Evolutionary conservation across 2,888 invertebrate species (phyloP).

Genomic region (Anodontia alba): DNA sequence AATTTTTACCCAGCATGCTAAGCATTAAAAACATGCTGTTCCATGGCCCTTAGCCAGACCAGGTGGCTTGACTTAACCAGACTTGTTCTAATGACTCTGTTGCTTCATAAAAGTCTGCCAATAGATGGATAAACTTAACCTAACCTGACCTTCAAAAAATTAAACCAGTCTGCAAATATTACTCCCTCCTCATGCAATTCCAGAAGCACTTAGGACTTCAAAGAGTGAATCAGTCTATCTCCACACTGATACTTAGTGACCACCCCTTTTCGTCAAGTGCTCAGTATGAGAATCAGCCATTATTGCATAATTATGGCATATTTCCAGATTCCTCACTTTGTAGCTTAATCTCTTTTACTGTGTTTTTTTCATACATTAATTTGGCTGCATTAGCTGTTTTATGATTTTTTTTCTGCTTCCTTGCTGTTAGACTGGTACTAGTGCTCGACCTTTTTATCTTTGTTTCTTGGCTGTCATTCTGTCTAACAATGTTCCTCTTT

Average conservation of each 20-base stretch:
- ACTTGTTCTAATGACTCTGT: slow-evolving; percentile 25
- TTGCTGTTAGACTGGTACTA: neutral
- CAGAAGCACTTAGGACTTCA: slow-evolving; percentile 45
- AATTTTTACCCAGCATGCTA: too few species aligned
- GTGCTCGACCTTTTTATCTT: neutral
- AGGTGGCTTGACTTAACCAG: slow-evolving; percentile 56
- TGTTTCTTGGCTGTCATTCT: too few species aligned
- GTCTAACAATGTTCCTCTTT: too few species aligned
- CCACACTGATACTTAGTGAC: slow-evolving; percentile 52
- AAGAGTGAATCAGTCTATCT: slow-evolving; percentile 42
- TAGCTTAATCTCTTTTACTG: slow-evolving; percentile 20
- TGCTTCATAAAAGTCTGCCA: slow-evolving; percentile 40
- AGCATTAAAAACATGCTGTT: neutral
- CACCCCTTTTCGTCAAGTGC: slow-evolving; percentile 50
- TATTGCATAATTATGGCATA: slow-evolving; percentile 53
- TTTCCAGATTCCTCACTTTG: slow-evolving; percentile 28
- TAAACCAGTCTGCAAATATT: slow-evolving; percentile 49
- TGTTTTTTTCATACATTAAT: slow-evolving; percentile 4
- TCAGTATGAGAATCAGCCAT: slow-evolving; percentile 32
- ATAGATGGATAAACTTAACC: slow-evolving; percentile 52
- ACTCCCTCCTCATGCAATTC: slow-evolving; percentile 40
- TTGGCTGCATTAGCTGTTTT: slow-evolving; percentile 16
- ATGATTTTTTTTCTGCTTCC: neutral
- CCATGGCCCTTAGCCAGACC: slow-evolving; percentile 43
- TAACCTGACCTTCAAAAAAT: slow-evolving; percentile 47